Conservation (phyloP, 1,140 invertebrate genomes). For the Trichonephila clavata region DNA sequence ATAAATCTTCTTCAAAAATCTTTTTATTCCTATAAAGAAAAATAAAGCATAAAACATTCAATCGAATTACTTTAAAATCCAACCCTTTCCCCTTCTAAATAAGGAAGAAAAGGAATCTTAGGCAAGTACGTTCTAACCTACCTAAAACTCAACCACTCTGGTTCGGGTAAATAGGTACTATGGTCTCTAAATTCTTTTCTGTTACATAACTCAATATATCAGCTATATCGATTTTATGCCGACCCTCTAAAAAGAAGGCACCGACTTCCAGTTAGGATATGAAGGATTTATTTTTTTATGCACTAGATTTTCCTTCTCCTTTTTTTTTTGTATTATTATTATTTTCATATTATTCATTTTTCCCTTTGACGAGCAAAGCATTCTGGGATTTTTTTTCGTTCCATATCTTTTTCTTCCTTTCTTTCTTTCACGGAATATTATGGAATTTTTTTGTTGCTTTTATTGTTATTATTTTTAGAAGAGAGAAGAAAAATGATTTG, state of each 20-base stretch:
- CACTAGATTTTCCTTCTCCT: background rate
- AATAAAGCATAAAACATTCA: background rate
- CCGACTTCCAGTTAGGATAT: conserved; percentile 66
- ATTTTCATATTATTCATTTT: conserved; percentile 69
- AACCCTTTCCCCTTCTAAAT: background rate
- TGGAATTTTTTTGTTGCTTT: conserved; percentile 26
- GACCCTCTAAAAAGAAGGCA: background rate
- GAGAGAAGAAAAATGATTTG: conserved; percentile 66
- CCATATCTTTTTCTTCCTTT: background rate
- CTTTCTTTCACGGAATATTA: background rate
- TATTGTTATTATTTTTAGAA: background rate
- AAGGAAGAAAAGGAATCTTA: background rate
- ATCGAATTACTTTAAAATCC: background rate
- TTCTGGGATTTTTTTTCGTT: background rate
- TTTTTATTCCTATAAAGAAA: background rate
- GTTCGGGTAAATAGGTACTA: conserved; percentile 60
- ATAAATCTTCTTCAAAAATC: too few species aligned
- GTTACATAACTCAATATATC: conserved; percentile 72
- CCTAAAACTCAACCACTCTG: background rate
- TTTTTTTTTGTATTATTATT: conserved; percentile 60
- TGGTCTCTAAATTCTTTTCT: conserved; percentile 65
- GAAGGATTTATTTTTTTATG: conserved; percentile 49
- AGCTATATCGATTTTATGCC: conserved; percentile 59
- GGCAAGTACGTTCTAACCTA: background rate
- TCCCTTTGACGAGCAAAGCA: conserved; percentile 51